Evolutionary conservation across 2,888 invertebrate species (phyloP), one percentile per base, ranked within the genome.

Genomic region (Aradus depressus): DNA sequence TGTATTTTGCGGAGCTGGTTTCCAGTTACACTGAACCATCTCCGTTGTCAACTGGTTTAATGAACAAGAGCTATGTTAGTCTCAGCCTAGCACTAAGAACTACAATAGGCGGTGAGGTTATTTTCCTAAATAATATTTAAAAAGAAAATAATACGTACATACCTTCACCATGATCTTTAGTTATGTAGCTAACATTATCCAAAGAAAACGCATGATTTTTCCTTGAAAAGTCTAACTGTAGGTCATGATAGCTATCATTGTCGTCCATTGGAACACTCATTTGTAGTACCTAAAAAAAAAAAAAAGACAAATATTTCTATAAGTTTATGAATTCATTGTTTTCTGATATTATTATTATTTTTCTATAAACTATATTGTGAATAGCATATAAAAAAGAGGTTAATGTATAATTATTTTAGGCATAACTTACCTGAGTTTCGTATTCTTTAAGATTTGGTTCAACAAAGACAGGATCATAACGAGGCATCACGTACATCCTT

Each of bases 251-350:
- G 54, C 84, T 81, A 60, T 83, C 83, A 55, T 77, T 80, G 57
- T 84, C 85, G 61, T 91, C 91, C 2, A 87, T 80, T 0, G 83
- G 83, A 2, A 92, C 90, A 56, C 88, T 87, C 91, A 91, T 91
- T 59, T 90, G 89, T 2, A 91, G 71, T 35, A 91, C 85, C 77
- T 71, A 55, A 50, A n/a, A 44, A 48, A 10, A 52, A 37, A 57
- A 50, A 52, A 49, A 22, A 53, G 16, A 25, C 31, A 44, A 37
- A n/a, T 10, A 14, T 18, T 37, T 12, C 12, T 32, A 16, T 25
- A 21, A 10, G 19, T 35, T n/a, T 47, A 32, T 12, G 10, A n/a
- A 28, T 28, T 10, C n/a, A 28, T 10, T 10, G 31, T 28, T 28
- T 28, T 28, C n/a, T 8, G 8, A 28, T 4, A 16, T 25, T 12